These are phyloP conservation scores for Ceyx cyanopectus DNA, from an alignment of 2,113 vertebrate species.

Conservation along the genomic window DNA sequence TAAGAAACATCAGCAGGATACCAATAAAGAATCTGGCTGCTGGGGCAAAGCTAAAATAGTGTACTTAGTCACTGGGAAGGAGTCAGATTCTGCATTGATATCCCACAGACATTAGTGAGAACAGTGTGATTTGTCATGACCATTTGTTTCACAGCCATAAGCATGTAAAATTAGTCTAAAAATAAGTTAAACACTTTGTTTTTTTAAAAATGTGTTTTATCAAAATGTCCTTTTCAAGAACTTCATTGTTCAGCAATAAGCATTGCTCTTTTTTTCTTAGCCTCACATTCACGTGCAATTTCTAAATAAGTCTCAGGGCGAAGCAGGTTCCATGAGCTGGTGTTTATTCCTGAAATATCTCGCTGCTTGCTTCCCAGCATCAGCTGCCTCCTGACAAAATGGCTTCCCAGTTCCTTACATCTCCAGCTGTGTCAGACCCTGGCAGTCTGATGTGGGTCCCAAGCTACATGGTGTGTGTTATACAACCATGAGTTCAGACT, in stretches of 20 bases:
- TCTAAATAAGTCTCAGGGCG: not conserved
- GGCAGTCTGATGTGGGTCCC: not conserved
- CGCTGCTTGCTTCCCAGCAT: not conserved
- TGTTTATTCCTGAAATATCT: not conserved
- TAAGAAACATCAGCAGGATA: conserved; percentile 50
- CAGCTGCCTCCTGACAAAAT: not conserved
- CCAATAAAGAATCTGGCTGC: conserved; percentile 44
- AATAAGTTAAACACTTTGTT: not conserved
- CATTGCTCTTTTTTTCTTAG: not conserved
- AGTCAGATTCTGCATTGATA: conserved; percentile 55
- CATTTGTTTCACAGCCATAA: conserved; percentile 49
- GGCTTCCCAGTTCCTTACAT: not conserved
- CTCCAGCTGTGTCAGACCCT: not conserved
- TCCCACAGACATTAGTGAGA: conserved; percentile 51
- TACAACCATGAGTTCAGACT: rapidly evolving
- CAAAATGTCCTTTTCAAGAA: not conserved
- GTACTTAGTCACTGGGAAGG: conserved; percentile 62
- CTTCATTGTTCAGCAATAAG: not conserved
- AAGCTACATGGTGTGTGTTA: rapidly evolving
- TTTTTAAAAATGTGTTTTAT: not conserved
- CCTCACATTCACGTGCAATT: not conserved
- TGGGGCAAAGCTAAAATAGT: conserved; percentile 58
- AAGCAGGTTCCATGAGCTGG: not conserved
- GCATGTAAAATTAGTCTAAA: conserved; percentile 28
- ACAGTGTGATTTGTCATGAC: conserved; percentile 37